Conservation (phyloP, 1,140 invertebrate genomes). For the Trissolcus basalis region DNA sequence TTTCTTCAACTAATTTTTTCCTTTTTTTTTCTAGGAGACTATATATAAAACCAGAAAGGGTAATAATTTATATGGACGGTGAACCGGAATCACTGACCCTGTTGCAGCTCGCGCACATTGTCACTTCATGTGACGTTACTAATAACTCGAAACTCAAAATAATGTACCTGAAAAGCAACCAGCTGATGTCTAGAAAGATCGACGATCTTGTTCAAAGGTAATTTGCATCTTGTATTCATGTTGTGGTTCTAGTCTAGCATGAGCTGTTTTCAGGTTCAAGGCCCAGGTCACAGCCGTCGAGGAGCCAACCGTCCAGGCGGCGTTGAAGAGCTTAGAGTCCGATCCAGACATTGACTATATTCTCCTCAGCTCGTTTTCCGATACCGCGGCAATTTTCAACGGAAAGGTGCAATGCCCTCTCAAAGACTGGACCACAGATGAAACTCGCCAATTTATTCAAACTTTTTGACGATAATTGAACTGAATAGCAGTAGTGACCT, state of each 20-base stretch:
- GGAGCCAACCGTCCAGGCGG: conserved; percentile 3
- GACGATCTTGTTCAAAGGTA: conserved; percentile 54
- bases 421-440: conserved; percentile 19
- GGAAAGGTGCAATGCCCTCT: conserved; percentile 36
- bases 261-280: conserved; percentile 57
- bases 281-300: conserved; percentile 31
- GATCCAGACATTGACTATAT: conserved; percentile 57
- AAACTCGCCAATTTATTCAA: conserved; percentile 10
- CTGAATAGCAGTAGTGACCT: no score
- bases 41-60: conserved; percentile 51
- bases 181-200: conserved; percentile 10
- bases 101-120: conserved; percentile 58
- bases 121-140: conserved; percentile 22
- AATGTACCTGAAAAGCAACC: conserved; percentile 21
- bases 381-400: conserved; percentile 31
- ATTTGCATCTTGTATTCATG: neutral
- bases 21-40: conserved; percentile 57
- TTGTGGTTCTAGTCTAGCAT: neutral
- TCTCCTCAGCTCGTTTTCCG: conserved; percentile 51
- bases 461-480: conserved; percentile 20
- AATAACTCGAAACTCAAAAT: conserved; percentile 41
- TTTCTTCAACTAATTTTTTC: neutral
- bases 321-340: conserved; percentile 32
- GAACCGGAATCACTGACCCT: conserved; percentile 57
- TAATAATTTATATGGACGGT: conserved; percentile 60